Conservation (phyloP, 2,113 vertebrate genomes). For the Mesembrinibis cayennensis region DNA sequence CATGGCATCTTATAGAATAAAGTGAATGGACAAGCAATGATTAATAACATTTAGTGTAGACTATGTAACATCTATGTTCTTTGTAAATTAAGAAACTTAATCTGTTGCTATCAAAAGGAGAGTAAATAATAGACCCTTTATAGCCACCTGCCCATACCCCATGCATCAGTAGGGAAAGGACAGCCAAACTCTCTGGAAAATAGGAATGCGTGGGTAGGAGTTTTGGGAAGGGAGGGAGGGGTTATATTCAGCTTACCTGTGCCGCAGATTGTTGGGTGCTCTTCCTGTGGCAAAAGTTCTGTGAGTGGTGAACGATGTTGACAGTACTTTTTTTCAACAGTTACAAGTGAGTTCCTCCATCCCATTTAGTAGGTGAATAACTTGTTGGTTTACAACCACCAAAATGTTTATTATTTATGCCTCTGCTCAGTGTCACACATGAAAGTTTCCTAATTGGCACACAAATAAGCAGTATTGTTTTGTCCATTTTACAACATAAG, state of each 20-base stretch:
- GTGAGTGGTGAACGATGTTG: neutral
- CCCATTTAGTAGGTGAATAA: neutral
- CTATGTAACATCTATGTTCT: neutral
- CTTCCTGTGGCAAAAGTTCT: neutral
- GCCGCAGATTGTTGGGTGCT: neutral
- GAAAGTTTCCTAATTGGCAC: neutral
- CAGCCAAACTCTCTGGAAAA: neutral
- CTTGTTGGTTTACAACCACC: neutral
- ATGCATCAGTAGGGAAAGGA: neutral
- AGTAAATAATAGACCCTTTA: neutral
- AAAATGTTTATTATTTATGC: neutral
- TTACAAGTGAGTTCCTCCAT: neutral
- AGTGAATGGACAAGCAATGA: neutral
- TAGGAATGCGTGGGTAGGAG: neutral
- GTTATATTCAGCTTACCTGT: neutral
- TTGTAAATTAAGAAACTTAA: neutral
- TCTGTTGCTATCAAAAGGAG: neutral
- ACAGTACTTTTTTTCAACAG: neutral
- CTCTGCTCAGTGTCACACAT: neutral
- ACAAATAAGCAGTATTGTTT: neutral
- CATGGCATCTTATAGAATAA: neutral
- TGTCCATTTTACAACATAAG: neutral
- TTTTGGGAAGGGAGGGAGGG: neutral
- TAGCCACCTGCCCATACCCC: neutral
- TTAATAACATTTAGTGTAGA: neutral